Base-by-base conservation (phyloP, 2,113 vertebrate species). In the Pionites leucogaster region DNA sequence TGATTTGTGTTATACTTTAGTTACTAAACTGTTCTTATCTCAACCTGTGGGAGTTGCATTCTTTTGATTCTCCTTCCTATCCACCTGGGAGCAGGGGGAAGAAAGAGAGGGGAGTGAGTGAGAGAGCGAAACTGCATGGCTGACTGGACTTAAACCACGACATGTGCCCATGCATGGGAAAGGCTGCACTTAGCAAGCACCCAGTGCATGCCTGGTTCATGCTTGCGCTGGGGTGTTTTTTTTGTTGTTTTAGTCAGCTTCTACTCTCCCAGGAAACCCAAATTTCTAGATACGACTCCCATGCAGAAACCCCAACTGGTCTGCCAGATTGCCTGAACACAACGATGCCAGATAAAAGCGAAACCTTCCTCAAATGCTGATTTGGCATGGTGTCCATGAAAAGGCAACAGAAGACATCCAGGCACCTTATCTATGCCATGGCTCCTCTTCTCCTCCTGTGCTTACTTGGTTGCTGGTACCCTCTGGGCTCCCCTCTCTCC, bases 91-190 rank as follows among this genome's bases (percentile, higher is more conserved):
- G 42, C 8, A 1, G 44, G 44, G 44, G 44, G 17, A 44, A 44
- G 44, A 18, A 44, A 44, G 44, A 44, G 17, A 1, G 44, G 17
- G 17, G 44, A 44, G 17, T 44, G 44, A 44, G 44, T 44, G 44
- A 44, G 44, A 44, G 44, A 44, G 44, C 17, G 8, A 44, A 44
- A 44, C 44, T 44, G 44, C 44, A 44, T 44, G 44, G 44, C 17
- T 44, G 44, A 18, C 44, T 44, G 17, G 8, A 44, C 44, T 44
- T 44, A 9, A 44, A 44, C 44, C 44, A 44, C 1, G 8, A 44
- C 44, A 44, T 4, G 3, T 60, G 27, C 46, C 7, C 55, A 29
- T 1, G 1, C 42, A 2, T 3, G 25, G 2, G 16, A 64, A 71
- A 17, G 28, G 25, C 50, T 59, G 31, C 0, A 14, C 44, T 70